These are phyloP conservation scores for Centruroides sculpturatus DNA, from an alignment of 1,140 invertebrate species.

Conservation along the genomic window DNA sequence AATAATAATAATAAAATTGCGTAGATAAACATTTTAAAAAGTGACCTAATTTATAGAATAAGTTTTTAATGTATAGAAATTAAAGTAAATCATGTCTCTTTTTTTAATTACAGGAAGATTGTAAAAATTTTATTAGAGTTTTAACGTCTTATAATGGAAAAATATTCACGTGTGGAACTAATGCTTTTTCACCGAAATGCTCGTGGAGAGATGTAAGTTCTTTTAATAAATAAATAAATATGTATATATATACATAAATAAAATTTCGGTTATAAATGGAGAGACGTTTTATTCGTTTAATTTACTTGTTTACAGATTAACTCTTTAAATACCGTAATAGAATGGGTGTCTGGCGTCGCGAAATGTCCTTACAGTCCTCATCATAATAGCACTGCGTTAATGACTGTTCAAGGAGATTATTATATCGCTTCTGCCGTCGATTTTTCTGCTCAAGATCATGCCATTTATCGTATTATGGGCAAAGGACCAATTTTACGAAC, in stretches of 20 bases:
- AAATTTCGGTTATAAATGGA: constrained; percentile 62
- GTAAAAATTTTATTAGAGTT: constrained; percentile 81
- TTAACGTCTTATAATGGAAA: constrained; percentile 57
- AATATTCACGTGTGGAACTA: constrained; percentile 80
- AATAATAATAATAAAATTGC: too few species aligned
- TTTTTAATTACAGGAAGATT: constrained; percentile 41
- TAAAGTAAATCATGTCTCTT: too few species aligned
- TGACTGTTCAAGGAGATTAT: constrained; percentile 55
- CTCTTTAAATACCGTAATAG: constrained; percentile 4
- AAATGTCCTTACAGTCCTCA: constrained; percentile 81
- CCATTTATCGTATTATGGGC: constrained; percentile 28
- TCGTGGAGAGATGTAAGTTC: constrained; percentile 73
- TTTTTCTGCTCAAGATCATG: constrained; percentile 60
- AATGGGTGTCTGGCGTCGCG: constrained; percentile 43
- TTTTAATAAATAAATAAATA: constrained; percentile 33
- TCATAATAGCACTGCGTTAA: constrained; percentile 79
- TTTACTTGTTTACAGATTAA: constrained; percentile 22
- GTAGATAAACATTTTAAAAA: too few species aligned
- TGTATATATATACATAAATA: constrained; percentile 59
- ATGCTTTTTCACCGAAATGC: constrained; percentile 75
- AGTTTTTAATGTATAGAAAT: too few species aligned
- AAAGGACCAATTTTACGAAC: constrained; percentile 45
- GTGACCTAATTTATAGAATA: too few species aligned
- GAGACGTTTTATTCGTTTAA: constrained; percentile 65
- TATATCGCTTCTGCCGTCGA: constrained; percentile 70